Percentiles rank a stretch among this genome's conserved stretches.
These are phyloP conservation scores for Petroica traversi DNA, from an alignment of 2,113 vertebrate genomes.

Conservation along the genomic window DNA sequence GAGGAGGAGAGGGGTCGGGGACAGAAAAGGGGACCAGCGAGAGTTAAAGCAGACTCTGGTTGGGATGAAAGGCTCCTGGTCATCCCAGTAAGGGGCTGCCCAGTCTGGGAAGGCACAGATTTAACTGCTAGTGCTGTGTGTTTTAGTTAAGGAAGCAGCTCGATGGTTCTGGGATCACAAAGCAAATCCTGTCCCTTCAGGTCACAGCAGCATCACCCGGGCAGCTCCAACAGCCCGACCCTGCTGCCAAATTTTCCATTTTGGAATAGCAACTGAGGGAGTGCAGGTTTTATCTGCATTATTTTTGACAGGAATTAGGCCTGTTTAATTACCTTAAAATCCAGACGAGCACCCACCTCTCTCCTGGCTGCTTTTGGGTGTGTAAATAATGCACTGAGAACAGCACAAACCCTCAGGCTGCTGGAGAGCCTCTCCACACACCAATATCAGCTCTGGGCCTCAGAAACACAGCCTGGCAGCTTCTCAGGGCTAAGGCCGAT, in stretches of 20 bases:
- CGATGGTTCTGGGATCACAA: accelerated
- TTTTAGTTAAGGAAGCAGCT: background rate
- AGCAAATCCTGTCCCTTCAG: background rate
- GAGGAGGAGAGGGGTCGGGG: accelerated
- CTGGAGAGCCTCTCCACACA: background rate
- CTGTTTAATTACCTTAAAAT: conserved; percentile 63
- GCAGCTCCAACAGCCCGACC: background rate
- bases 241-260: background rate
- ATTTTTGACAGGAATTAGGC: conserved; percentile 60
- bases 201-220: background rate
- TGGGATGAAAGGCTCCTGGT: background rate
- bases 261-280: too few species aligned
- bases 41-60: accelerated
- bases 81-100: background rate
- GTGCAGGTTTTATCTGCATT: conserved; percentile 25
- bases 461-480: background rate
- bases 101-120: accelerated
- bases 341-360: conserved; percentile 48
- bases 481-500: background rate
- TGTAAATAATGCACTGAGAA: conserved; percentile 17
- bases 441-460: background rate
- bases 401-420: background rate
- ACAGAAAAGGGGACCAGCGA: accelerated
- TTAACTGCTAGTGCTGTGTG: too few species aligned
- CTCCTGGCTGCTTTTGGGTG: conserved; percentile 34